Conservation (phyloP, 2,797 vertebrate genomes). For the Micromesistius poutassou region DNA sequence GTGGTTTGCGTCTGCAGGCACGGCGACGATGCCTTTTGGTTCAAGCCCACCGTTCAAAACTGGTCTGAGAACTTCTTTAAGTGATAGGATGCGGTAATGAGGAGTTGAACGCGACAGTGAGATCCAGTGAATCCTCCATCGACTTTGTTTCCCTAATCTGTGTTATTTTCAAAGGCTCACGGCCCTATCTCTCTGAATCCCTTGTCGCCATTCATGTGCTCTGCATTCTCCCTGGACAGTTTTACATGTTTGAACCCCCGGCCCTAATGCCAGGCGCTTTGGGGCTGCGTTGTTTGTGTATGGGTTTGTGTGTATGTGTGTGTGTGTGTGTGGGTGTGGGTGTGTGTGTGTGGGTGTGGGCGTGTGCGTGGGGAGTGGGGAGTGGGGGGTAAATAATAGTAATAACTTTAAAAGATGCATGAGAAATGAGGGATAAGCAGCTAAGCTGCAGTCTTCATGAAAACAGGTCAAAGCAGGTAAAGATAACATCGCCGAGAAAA, state of each 20-base stretch:
- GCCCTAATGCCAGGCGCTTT: no score
- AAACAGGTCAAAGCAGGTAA: constrained; percentile 9
- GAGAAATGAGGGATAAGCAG: constrained; percentile 19
- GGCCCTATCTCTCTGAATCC: neutral
- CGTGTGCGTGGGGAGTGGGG: no score
- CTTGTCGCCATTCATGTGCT: neutral
- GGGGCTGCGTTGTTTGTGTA: neutral
- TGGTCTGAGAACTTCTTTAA: no score
- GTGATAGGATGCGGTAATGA: no score
- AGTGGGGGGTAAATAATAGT: neutral
- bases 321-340: neutral
- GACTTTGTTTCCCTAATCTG: neutral
- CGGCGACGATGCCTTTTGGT: no score
- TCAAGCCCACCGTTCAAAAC: no score
- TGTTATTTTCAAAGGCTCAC: neutral
- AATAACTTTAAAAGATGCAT: constrained; percentile 1
- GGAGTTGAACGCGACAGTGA: neutral
- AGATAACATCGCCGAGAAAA: constrained; percentile 17
- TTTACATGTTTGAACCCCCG: no score
- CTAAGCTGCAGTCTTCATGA: constrained; percentile 8
- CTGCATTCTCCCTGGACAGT: no score
- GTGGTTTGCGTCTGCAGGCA: no score
- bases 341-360: neutral
- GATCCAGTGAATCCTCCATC: neutral
- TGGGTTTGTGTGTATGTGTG: neutral